These are phyloP conservation scores for Zaprionus nigranus DNA, from an alignment of 1,140 invertebrate genomes.

Conservation along the genomic window DNA sequence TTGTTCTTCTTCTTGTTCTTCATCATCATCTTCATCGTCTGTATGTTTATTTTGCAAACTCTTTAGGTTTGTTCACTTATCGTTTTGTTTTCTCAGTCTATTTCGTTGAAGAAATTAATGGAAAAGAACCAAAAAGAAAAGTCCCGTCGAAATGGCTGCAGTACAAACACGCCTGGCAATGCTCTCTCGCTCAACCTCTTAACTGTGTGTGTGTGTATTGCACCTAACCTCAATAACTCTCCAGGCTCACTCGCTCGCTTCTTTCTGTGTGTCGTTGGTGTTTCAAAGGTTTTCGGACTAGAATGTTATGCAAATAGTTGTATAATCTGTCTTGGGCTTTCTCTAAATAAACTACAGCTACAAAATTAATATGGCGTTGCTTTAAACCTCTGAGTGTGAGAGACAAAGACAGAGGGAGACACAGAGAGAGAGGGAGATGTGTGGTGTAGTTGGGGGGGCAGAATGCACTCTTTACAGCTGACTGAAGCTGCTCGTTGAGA, in stretches of 20 bases:
- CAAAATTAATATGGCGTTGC: constrained; percentile 77
- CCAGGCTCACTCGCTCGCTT: constrained; percentile 6
- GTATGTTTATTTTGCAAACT: constrained; percentile 25
- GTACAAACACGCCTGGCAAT: constrained; percentile 32
- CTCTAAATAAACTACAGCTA: constrained; percentile 63
- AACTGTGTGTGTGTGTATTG: constrained; percentile 9
- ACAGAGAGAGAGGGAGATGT: constrained; percentile 34
- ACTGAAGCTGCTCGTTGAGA: constrained; percentile 84
- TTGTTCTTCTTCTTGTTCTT: constrained; percentile 19
- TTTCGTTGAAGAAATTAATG: constrained; percentile 68
- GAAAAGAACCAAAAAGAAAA: constrained; percentile 41
- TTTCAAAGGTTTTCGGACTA: constrained; percentile 71
- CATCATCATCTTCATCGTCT: constrained; percentile 27
- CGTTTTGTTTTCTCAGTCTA: constrained; percentile 67
- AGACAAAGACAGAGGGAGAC: constrained; percentile 18
- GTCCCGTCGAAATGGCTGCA: constrained; percentile 11
- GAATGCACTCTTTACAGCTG: constrained; percentile 72
- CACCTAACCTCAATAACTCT: constrained; percentile 24
- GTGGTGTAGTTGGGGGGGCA: constrained; percentile 21
- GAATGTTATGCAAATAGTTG: constrained; percentile 69
- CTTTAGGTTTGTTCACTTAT: constrained; percentile 32
- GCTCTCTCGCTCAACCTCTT: constrained; percentile 3
- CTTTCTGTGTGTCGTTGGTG: background rate
- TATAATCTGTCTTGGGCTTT: constrained; percentile 42
- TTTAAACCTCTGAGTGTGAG: constrained; percentile 56